Percentiles rank a stretch among this genome's conserved stretches.
Evolutionary conservation across 2,888 invertebrate genomes (phyloP).

Genomic region (Acrocyrtus sp.): DNA sequence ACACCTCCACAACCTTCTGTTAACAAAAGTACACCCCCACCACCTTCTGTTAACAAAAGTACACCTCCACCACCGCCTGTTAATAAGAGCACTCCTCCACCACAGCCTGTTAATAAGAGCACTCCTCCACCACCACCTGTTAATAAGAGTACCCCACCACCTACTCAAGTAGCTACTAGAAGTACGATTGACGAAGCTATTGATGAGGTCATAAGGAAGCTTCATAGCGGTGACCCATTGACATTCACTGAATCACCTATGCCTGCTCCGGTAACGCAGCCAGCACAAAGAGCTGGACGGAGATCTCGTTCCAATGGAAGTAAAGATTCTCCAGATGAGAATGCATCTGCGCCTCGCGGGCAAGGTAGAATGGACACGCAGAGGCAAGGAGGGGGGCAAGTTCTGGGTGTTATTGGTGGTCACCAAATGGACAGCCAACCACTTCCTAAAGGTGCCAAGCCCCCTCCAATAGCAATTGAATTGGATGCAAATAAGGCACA

Average conservation of each 20-base stretch:
- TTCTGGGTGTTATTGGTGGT: conserved; percentile 42
- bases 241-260: conserved; percentile 12
- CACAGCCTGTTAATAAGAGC: not conserved
- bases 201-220: conserved; percentile 83
- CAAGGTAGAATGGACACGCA: conserved; percentile 21
- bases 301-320: conserved; percentile 59
- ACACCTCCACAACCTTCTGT: not conserved
- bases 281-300: conserved; percentile 30
- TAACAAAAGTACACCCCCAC: not conserved
- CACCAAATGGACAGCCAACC: conserved; percentile 19
- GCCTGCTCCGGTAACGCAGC: conserved; percentile 21
- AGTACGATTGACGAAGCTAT: conserved; percentile 88
- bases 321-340: conserved; percentile 57
- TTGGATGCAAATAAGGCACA: conserved; percentile 14
- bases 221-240: conserved; percentile 35
- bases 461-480: not conserved
- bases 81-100: not conserved
- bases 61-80: conserved; percentile 12
- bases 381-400: conserved; percentile 24
- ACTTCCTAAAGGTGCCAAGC: not conserved
- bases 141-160: conserved; percentile 39
- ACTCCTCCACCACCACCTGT: conserved; percentile 63
- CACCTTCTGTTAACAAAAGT: no score
- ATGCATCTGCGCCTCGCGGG: conserved; percentile 16
- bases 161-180: conserved; percentile 69